Evolutionary conservation across 2,797 vertebrate genomes (phyloP), one percentile per base, ranked within the genome.

Genomic region (Cirrhinus mrigala): DNA sequence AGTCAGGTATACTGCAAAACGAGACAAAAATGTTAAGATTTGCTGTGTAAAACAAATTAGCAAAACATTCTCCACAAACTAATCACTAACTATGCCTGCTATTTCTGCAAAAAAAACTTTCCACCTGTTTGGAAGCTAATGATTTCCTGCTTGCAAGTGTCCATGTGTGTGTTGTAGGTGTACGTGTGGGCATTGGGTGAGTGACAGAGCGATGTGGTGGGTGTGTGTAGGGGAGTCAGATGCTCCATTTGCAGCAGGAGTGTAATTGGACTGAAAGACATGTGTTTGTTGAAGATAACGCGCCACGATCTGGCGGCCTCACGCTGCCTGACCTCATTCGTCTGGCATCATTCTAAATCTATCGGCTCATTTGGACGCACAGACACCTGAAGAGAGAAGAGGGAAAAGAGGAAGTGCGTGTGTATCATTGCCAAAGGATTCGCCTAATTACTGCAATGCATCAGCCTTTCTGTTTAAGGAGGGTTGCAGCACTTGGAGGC

Each of bases 281-380:
- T 91, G 86, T 90, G 91, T 89, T 90, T 85, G 77, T 73, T 78
- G 83, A 70, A 90, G 91, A 91, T 91, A 91, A 91, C 87, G 66
- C 70, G 10, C 33, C 78, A 54, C 75, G 80, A 75, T 85, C 87
- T 87, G 71, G 85, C 64, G 82, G 86, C 66, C 82, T 75, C 83
- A 81, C 77, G 82, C 83, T 83, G 64, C 56, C 86, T 79, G 87
- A 81, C 71, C 83, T 85, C 84, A 81, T 90, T 91, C 87, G 83
- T 85, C 86, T 85, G 79, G 52, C 69, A 84, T 75, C 81, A 29
- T 73, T 79, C 66, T 79, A 60, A 62, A 87, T 82, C 79, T 82
- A 74, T 82, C 84, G 82, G 79, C 87, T 74, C 87, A 70, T 82
- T 76, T 79, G 70, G 80, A 77, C 75, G 64, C 44, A 79, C 33